Evolutionary conservation across 30 jellyfish, hydroid and myxozoan species (phyloP), one percentile per base, ranked within the genome.

Genomic region (Chironex yamaguchii): DNA sequence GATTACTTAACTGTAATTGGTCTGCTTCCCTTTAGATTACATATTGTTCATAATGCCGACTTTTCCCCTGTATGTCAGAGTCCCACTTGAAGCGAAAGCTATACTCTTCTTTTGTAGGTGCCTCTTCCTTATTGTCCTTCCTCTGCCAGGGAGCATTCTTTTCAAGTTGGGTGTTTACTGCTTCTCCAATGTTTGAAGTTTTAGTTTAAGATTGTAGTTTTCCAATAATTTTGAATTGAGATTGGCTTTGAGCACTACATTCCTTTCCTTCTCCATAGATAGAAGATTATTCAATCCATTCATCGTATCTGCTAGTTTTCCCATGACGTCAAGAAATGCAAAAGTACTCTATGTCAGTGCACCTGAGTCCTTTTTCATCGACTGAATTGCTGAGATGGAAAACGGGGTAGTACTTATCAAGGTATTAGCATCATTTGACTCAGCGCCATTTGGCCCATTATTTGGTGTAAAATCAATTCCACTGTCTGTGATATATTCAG

Each of bases 261-360:
- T 68, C 36, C 82, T 63, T 20, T 68, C 82, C 82, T 35, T 68
- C 36, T 68, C 82, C 21, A 4, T 22, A 29, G 34, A 27, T 1
- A 68, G 82, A 2, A 22, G 82, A 20, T 68, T 23, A 68, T 68
- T 68, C 82, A 4, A n/a, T n/a, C n/a, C n/a, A n/a, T n/a, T n/a
- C n/a, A n/a, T n/a, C n/a, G n/a, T n/a, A 64, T 64, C 78, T 4
- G 78, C 78, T 50, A 64, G 63, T 21, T 64, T 64, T n/a, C 78
- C n/a, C n/a, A n/a, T n/a, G n/a, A n/a, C n/a, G n/a, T n/a, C 78
- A 29, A 68, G 4, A 20, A 68, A 29, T 4, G 33, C 82, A 68
- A 68, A 4, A 4, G 82, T 20, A 34, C 25, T 27, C 66, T 33
- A 29, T 4, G 36, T 13, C 68, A 66, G 36, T 35, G 20, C 29